Evolutionary conservation across 1,140 invertebrate species (phyloP).

Genomic region (Drosophila kurseongensis): DNA sequence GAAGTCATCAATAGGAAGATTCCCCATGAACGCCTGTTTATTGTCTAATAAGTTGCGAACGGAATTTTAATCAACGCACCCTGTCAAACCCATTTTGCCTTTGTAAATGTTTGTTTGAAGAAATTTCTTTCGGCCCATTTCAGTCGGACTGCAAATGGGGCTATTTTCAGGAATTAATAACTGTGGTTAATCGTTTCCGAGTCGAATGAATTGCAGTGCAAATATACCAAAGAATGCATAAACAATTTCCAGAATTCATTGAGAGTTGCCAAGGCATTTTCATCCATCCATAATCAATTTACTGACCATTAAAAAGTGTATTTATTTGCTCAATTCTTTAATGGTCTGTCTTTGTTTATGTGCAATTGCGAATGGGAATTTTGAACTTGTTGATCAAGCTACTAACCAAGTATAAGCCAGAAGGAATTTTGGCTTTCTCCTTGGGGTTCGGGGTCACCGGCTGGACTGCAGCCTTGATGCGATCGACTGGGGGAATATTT

Average conservation of each 20-base stretch:
- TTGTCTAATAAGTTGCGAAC: slow-evolving; percentile 29
- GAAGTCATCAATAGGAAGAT: slow-evolving; percentile 33
- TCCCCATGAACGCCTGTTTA: slow-evolving; percentile 18
- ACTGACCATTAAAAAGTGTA: slow-evolving; percentile 43
- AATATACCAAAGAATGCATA: slow-evolving; percentile 40
- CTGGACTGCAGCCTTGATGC: slow-evolving; percentile 28
- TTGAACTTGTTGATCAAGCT: slow-evolving; percentile 35
- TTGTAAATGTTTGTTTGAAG: not conserved
- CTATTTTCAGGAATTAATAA: slow-evolving; percentile 43
- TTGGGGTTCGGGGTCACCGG: slow-evolving; percentile 13
- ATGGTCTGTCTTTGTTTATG: slow-evolving; percentile 32
- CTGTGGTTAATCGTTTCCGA: slow-evolving; percentile 39
- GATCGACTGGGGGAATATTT: slow-evolving; percentile 5
- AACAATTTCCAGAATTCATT: slow-evolving; percentile 40
- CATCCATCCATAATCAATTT: slow-evolving; percentile 23
- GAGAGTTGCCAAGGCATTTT: slow-evolving; percentile 18
- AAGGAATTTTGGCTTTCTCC: slow-evolving; percentile 20
- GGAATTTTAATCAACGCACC: slow-evolving; percentile 34
- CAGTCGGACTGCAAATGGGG: not conserved
- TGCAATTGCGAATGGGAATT: slow-evolving; percentile 25
- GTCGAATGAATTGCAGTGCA: slow-evolving; percentile 17
- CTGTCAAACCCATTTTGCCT: slow-evolving; percentile 1
- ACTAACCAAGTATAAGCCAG: slow-evolving; percentile 23
- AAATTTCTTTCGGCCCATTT: slow-evolving; percentile 20
- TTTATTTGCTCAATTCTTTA: slow-evolving; percentile 37